Percentiles rank a stretch among this genome's conserved stretches.
These are phyloP conservation scores for Neodontobutis hainanensis DNA, from an alignment of 2,113 vertebrate species.

Conservation along the genomic window DNA sequence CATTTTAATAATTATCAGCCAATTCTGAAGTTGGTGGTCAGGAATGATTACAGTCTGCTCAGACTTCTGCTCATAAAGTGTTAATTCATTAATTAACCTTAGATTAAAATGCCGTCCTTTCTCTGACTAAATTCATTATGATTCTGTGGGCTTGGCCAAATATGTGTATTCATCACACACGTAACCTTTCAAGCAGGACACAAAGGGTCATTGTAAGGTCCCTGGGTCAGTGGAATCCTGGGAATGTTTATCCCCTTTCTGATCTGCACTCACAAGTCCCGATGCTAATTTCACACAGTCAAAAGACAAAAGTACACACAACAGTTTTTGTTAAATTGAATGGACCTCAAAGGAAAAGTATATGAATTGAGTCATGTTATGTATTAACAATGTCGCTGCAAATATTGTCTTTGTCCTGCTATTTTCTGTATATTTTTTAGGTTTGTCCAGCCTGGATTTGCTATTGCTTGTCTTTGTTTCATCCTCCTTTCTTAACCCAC, in stretches of 20 bases:
- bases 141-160: not conserved
- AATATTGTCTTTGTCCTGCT: too few species aligned
- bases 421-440: too few species aligned
- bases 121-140: not conserved
- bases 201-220: conserved; percentile 38
- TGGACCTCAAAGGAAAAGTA: too few species aligned
- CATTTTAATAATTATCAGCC: too few species aligned
- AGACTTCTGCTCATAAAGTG: too few species aligned
- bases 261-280: conserved; percentile 37
- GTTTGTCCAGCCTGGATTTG: too few species aligned
- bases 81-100: not conserved
- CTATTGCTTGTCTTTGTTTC: too few species aligned
- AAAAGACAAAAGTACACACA: not conserved
- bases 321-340: not conserved
- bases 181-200: conserved; percentile 28
- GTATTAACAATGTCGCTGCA: too few species aligned
- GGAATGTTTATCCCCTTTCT: conserved; percentile 48
- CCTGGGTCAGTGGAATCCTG: conserved; percentile 43
- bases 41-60: too few species aligned
- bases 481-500: too few species aligned
- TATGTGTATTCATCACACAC: conserved; percentile 9
- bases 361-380: too few species aligned
- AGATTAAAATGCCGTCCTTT: not conserved
- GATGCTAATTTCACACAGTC: conserved; percentile 22
- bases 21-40: too few species aligned